Percentiles rank a stretch among this genome's conserved stretches.
Conservation (phyloP, 1,140 invertebrate genomes). For the Rhyacophila brunnea region DNA sequence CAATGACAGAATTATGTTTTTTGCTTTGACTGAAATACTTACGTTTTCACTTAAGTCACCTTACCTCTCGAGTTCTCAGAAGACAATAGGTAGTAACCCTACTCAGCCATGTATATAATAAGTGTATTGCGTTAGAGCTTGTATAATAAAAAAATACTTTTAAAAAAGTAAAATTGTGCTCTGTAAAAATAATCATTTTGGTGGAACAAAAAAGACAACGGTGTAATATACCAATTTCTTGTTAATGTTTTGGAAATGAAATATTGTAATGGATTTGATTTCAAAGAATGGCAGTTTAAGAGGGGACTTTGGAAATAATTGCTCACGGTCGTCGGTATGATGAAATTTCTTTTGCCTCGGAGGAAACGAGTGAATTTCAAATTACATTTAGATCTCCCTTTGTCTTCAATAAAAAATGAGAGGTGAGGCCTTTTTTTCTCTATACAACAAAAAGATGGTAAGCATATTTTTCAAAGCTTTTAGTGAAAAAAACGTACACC, state of each 20-base stretch:
- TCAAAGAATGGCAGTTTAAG: slow-evolving; percentile 1
- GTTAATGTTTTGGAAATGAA: slow-evolving; percentile 33
- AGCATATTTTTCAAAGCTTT: no score
- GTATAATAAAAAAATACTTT: no score
- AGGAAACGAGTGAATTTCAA: slow-evolving; percentile 3
- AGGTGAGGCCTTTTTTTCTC: not conserved
- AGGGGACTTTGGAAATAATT: not conserved
- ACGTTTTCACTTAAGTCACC: no score
- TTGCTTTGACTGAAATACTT: no score
- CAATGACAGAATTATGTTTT: no score
- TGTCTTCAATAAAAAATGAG: not conserved
- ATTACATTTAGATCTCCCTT: not conserved
- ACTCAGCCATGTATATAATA: no score
- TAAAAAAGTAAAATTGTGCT: not conserved
- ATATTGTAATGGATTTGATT: slow-evolving; percentile 31
- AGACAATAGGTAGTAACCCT: no score
- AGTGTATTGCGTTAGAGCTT: no score
- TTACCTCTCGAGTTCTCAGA: not conserved
- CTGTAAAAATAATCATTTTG: slow-evolving; percentile 3
- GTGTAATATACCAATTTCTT: slow-evolving; percentile 24
- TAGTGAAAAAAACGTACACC: no score
- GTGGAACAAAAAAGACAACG: slow-evolving; percentile 16
- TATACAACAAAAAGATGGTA: not conserved
- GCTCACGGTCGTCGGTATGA: slow-evolving; percentile 2
- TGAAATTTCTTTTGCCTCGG: slow-evolving; percentile 3